Base-by-base conservation (phyloP, 2,888 invertebrate species). In the Hydraecia micacea region DNA sequence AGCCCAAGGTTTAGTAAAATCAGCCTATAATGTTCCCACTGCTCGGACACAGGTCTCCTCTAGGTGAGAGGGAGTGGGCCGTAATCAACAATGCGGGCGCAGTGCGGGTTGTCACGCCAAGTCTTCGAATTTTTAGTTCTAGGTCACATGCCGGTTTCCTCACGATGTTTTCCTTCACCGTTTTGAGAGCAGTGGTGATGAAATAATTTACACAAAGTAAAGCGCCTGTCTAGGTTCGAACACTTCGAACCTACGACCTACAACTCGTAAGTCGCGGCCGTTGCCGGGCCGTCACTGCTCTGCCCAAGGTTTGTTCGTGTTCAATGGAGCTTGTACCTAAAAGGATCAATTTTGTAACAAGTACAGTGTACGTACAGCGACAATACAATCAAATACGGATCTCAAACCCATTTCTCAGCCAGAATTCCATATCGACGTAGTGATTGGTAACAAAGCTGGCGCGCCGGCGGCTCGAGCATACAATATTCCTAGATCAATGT, bases 401-500 rank as follows among this genome's bases (percentile, higher is more conserved):
- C 79, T 71, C 36, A 68, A 83, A 73, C 78, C 71, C 75, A 87
- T 84, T 77, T 77, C 79, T 84, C 86, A 83, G 39, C 67, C 74
- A 75, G 79, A 77, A 80, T 77, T 84, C 75, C 76, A 75, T 78
- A 87, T 87, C 78, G 86, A 65, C 79, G 75, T 62, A 84, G 80
- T 87, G 62, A 65, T 82, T 71, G 85, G 72, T 74, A 81, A 82
- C 82, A 79, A 85, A 75, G 82, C 87, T 66, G 73, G 80, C 58
- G 76, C 46, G 66, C 74, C 77, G 63, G 46, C 70, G 73, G 80
- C 81, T 76, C 71, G 68, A 78, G 74, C 82, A 79, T 76, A 86
- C 84, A 83, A 83, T 88, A 84, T 84, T 81, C 86, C 79, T 83
- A 87, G 84, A 89, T 87, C 81, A 87, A 87, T 86, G 80, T 79